A percentile compares a stretch with the other conserved stretches of the same genome.
phyloP scores from a whole-genome alignment of 2,888 invertebrate species.

The Eumerus sabulonum region DNA sequence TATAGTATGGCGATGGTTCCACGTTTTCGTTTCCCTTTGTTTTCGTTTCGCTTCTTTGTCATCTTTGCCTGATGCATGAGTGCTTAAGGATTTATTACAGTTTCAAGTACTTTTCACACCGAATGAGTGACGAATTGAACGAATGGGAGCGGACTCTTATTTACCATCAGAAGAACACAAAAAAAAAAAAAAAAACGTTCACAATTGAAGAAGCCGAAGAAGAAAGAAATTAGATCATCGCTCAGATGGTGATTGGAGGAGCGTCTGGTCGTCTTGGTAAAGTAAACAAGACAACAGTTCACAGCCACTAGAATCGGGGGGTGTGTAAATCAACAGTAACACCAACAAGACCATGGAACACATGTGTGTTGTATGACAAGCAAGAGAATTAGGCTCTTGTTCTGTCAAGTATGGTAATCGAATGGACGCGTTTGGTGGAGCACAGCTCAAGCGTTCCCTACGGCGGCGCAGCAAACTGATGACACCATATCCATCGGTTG shows the following conservation, averaged over 20 bases:
- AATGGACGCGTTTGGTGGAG: conserved; percentile 4
- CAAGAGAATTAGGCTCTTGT: conserved; percentile 33
- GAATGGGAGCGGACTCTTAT: conserved; percentile 58
- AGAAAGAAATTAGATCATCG: conserved; percentile 63
- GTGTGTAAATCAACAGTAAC: conserved; percentile 29
- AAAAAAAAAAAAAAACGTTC: conserved; percentile 17
- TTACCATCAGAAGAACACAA: conserved; percentile 25
- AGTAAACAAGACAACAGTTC: conserved; percentile 46
- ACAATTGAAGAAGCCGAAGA: not conserved
- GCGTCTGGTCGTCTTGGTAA: conserved; percentile 59
- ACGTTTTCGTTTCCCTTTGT: conserved; percentile 32
- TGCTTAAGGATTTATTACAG: conserved; percentile 66
- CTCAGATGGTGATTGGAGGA: conserved; percentile 60
- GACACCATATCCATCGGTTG: conserved; percentile 64
- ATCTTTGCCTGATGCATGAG: conserved; percentile 65
- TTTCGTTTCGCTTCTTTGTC: conserved; percentile 64
- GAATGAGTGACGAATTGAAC: conserved; percentile 66
- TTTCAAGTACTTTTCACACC: conserved; percentile 65
- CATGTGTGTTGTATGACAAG: conserved; percentile 49
- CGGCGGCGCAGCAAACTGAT: conserved; percentile 37
- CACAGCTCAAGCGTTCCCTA: too few species aligned
- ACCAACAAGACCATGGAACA: conserved; percentile 71
- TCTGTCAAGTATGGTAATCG: conserved; percentile 30
- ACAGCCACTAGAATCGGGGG: conserved; percentile 65
- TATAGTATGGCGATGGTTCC: too few species aligned